phyloP scores from a whole-genome alignment of 2,113 vertebrate genomes.

The Indicator indicator region DNA sequence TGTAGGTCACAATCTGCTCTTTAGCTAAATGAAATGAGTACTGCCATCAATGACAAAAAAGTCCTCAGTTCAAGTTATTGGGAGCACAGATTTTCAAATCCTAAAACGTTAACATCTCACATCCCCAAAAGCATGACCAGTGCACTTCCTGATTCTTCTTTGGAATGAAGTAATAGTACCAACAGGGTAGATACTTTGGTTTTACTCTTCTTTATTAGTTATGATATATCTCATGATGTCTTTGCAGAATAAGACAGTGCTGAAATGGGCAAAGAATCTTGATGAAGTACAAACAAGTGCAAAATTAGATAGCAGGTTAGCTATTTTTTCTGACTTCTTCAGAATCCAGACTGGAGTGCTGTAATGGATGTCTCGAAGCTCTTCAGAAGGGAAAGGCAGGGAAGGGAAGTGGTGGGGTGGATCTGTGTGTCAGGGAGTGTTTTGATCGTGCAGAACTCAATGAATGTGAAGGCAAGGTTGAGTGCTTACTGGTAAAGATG shows the following conservation, averaged over 20 bases:
- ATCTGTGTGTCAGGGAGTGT: too few relatives aligned
- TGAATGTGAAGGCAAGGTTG: too few relatives aligned
- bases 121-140: not conserved
- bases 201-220: not conserved
- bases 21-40: not conserved
- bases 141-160: not conserved
- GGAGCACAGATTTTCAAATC: not conserved
- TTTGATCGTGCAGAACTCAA: too few relatives aligned
- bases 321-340: not conserved
- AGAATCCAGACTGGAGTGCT: not conserved
- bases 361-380: too few relatives aligned
- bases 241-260: not conserved
- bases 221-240: not conserved
- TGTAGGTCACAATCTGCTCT: not conserved
- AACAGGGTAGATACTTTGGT: not conserved
- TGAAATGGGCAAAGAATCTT: not conserved
- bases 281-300: not conserved
- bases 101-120: not conserved
- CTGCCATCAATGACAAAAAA: not conserved
- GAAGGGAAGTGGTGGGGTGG: too few relatives aligned
- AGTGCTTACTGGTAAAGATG: too few relatives aligned
- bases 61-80: not conserved
- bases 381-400: too few relatives aligned
- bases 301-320: not conserved
- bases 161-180: not conserved